A percentile compares a stretch with the other conserved stretches of the same genome.
Conservation (phyloP, 2,888 invertebrate genomes). For the Esperia sulphurella region DNA sequence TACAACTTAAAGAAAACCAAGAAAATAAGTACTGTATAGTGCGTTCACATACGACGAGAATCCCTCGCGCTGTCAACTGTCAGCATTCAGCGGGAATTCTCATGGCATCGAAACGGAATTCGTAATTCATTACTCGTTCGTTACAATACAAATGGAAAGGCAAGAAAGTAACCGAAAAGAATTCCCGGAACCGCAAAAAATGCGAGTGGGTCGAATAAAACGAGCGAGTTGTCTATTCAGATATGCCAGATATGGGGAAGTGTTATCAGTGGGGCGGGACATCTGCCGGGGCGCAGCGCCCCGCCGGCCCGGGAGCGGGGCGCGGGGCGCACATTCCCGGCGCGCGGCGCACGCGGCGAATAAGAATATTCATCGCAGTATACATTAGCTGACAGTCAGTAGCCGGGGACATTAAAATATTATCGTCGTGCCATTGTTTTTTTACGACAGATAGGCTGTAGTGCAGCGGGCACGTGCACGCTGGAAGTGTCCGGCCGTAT, state of each 20-base stretch:
- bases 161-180: constrained; percentile 8
- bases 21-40: too few relatives aligned
- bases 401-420: not conserved
- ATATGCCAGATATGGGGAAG: constrained; percentile 18
- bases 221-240: constrained; percentile 59
- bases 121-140: too few relatives aligned
- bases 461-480: not conserved
- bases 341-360: not conserved
- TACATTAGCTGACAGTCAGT: too few relatives aligned
- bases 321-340: too few relatives aligned
- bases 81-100: too few relatives aligned
- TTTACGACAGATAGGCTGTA: not conserved
- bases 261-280: constrained; percentile 34
- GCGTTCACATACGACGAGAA: too few relatives aligned
- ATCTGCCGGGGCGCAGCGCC: not conserved
- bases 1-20: too few relatives aligned
- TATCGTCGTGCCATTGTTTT: not conserved
- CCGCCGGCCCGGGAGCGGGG: not conserved
- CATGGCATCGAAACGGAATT: too few relatives aligned
- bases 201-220: constrained; percentile 27
- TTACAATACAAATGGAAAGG: not conserved
- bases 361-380: not conserved
- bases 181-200: constrained; percentile 33
- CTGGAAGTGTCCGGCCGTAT: too few relatives aligned
- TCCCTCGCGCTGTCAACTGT: too few relatives aligned